These are phyloP conservation scores for Oryctes rhinoceros DNA, from an alignment of 1,140 invertebrate species.

Conservation along the genomic window DNA sequence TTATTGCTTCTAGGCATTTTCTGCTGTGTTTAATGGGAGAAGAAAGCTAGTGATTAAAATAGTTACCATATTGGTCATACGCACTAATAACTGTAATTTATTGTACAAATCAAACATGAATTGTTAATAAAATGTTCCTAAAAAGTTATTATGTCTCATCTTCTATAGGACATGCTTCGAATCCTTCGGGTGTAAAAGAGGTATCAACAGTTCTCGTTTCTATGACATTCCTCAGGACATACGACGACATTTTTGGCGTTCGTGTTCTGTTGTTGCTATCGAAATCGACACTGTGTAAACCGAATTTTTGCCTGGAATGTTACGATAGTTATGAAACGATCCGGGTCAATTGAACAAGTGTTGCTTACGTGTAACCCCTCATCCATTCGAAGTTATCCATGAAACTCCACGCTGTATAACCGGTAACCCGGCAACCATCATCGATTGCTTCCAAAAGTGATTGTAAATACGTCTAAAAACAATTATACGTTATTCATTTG, in stretches of 20 bases:
- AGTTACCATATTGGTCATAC: too few relatives aligned
- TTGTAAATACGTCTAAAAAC: conserved; percentile 67
- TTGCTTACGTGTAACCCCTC: conserved; percentile 52
- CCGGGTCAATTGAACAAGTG: too few relatives aligned
- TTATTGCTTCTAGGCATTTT: too few relatives aligned
- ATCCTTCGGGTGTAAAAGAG: neutral
- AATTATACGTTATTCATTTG: neutral
- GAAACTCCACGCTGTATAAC: conserved; percentile 77
- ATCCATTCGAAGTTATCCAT: conserved; percentile 86
- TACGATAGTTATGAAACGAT: neutral
- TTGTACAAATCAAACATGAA: too few relatives aligned
- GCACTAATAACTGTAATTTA: too few relatives aligned
- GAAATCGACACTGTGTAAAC: conserved; percentile 68
- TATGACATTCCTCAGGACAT: conserved; percentile 50
- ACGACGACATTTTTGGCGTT: conserved; percentile 63
- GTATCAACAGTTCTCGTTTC: neutral
- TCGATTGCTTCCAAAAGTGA: conserved; percentile 71
- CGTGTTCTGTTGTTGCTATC: conserved; percentile 62
- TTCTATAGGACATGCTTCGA: conserved; percentile 10
- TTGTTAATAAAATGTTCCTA: too few relatives aligned
- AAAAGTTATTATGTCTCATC: too few relatives aligned
- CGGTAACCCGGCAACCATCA: conserved; percentile 70
- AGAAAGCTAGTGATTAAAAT: too few relatives aligned
- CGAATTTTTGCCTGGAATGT: conserved; percentile 64
- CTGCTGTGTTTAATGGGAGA: too few relatives aligned